These are phyloP conservation scores for Netelia inedita DNA, from an alignment of 2,888 invertebrate genomes.

Conservation along the genomic window DNA sequence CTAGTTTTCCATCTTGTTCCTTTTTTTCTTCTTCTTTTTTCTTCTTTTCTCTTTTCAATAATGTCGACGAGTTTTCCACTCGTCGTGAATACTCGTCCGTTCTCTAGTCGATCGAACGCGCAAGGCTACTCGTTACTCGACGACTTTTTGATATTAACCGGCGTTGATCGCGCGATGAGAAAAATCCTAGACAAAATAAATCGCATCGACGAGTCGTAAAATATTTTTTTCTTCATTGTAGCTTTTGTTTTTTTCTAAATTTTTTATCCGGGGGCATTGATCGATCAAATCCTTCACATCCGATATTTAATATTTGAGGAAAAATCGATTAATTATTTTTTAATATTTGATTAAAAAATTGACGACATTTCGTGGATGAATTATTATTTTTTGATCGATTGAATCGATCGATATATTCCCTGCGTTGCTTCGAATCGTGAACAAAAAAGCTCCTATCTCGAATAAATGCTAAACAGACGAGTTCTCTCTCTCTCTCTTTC, in stretches of 20 bases:
- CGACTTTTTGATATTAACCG: slow-evolving; percentile 46
- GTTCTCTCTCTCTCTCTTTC: slow-evolving; percentile 20
- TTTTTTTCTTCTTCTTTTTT: neutral
- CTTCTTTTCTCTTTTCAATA: slow-evolving; percentile 20
- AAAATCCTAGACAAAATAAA: slow-evolving; percentile 15
- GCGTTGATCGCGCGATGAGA: slow-evolving; percentile 10
- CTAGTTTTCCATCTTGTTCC: slow-evolving; percentile 21
- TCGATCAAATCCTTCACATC: too few relatives aligned
- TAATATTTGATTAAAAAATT: neutral
- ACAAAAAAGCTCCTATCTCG: too few relatives aligned
- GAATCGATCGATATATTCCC: too few relatives aligned
- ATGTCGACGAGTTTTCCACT: slow-evolving; percentile 47
- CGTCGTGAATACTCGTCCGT: slow-evolving; percentile 9
- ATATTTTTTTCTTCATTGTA: neutral
- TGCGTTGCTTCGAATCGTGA: too few relatives aligned
- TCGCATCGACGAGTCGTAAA: neutral
- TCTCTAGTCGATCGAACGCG: slow-evolving; percentile 17
- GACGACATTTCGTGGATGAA: too few relatives aligned
- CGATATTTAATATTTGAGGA: neutral
- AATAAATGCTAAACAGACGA: neutral
- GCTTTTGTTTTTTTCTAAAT: neutral
- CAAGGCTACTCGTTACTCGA: slow-evolving; percentile 41
- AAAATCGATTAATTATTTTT: neutral
- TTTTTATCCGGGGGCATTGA: neutral
- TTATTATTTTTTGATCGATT: too few relatives aligned